phyloP scores from a whole-genome alignment of 2,113 vertebrate genomes.

The Rhea pennata region DNA sequence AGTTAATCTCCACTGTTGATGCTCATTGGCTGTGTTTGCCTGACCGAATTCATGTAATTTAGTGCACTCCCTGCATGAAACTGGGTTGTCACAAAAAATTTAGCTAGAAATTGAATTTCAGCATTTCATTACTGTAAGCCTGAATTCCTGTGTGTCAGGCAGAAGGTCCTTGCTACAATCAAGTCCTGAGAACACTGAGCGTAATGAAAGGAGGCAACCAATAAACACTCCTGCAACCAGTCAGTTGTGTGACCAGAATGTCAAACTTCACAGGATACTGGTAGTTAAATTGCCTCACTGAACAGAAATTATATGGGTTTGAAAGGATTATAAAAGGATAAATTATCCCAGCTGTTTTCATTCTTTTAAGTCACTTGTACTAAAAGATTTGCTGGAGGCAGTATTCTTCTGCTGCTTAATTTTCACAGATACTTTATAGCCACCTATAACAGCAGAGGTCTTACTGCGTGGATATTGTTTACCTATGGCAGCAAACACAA shows the following conservation, averaged over 20 bases:
- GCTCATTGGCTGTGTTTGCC: background rate
- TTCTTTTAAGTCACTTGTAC: conserved; percentile 12
- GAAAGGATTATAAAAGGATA: conserved; percentile 52
- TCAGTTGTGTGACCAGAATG: conserved; percentile 34
- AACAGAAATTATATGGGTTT: conserved; percentile 49
- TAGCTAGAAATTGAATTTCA: background rate
- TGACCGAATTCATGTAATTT: background rate
- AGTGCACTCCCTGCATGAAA: background rate
- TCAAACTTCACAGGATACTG: background rate
- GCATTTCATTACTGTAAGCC: background rate
- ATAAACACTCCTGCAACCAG: conserved; percentile 27
- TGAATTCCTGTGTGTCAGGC: background rate
- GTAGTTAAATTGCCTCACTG: conserved; percentile 26
- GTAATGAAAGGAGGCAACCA: background rate
- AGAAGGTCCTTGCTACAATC: background rate
- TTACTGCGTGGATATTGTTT: background rate
- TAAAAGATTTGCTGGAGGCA: conserved; percentile 28
- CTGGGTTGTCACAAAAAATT: background rate
- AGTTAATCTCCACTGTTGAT: background rate
- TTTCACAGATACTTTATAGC: conserved; percentile 2
- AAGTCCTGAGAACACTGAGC: conserved; percentile 7
- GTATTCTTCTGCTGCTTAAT: background rate
- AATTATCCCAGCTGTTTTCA: conserved; percentile 29
- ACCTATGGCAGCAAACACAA: background rate
- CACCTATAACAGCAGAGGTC: background rate